Evolutionary conservation across 2,113 vertebrate species (phyloP).

Genomic region (Gymnarchus niloticus): DNA sequence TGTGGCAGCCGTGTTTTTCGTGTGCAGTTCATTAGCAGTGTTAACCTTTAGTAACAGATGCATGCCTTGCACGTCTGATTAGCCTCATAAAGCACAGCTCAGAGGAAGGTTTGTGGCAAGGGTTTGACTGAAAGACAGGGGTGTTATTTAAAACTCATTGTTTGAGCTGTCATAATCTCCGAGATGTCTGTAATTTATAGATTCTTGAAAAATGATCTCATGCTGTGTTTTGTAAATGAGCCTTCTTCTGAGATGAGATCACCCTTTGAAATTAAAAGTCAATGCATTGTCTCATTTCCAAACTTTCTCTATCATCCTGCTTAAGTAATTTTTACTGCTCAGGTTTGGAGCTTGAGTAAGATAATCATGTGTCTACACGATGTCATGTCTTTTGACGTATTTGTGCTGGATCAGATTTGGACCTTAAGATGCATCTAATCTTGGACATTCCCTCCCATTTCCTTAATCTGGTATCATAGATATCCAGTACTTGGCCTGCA

Average conservation of each 20-base stretch:
- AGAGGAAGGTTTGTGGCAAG: neutral
- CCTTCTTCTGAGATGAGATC: conserved; percentile 53
- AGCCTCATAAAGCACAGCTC: neutral
- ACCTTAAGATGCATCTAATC: neutral
- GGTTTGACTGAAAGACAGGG: neutral
- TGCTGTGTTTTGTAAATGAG: conserved; percentile 51
- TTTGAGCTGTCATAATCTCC: conserved; percentile 37
- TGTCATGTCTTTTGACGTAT: neutral
- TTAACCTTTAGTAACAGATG: neutral
- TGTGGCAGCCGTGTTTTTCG: neutral
- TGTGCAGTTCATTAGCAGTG: neutral
- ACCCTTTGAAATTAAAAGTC: conserved; percentile 48
- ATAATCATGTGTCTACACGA: neutral
- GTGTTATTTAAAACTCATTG: conserved; percentile 18
- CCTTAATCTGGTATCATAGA: neutral
- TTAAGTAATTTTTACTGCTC: neutral
- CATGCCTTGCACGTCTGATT: neutral
- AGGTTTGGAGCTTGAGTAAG: neutral
- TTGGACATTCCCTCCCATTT: neutral
- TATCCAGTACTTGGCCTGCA: neutral
- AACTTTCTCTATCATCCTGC: conserved; percentile 22
- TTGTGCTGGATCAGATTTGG: neutral
- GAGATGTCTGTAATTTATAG: conserved; percentile 42
- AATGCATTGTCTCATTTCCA: neutral
- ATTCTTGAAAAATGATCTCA: conserved; percentile 52